These are phyloP conservation scores for Epinotia brunnichana DNA, from an alignment of 2,888 invertebrate species.

Conservation along the genomic window DNA sequence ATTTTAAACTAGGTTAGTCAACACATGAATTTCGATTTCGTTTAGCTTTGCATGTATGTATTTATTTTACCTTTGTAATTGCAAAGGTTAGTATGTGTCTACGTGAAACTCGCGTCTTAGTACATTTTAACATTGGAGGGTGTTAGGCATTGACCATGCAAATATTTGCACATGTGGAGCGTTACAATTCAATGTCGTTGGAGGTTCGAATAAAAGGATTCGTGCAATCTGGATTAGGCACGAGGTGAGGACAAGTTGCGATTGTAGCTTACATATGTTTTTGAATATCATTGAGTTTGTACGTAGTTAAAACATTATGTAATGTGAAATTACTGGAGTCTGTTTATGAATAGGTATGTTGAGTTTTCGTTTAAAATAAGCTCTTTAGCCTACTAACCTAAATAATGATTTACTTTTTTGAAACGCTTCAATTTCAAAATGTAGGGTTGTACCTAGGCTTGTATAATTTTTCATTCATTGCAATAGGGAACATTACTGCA, in stretches of 20 bases:
- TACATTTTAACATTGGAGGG: neutral
- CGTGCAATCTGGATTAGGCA: slow-evolving; percentile 32
- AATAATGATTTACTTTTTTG: too few species aligned
- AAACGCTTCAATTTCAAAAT: too few species aligned
- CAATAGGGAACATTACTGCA: too few species aligned
- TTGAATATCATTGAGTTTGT: neutral
- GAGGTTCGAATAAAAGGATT: slow-evolving; percentile 23
- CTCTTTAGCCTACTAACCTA: too few species aligned
- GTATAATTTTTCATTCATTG: too few species aligned
- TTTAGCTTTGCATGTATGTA: slow-evolving; percentile 7
- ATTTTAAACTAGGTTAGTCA: slow-evolving; percentile 4
- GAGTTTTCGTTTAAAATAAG: too few species aligned
- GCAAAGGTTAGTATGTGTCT: neutral
- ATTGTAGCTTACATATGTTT: neutral
- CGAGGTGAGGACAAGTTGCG: slow-evolving; percentile 2
- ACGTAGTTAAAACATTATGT: too few species aligned
- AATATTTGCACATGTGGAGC: slow-evolving; percentile 35
- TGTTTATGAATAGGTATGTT: too few species aligned
- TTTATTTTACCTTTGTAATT: neutral
- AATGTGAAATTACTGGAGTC: too few species aligned
- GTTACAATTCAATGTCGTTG: slow-evolving; percentile 24
- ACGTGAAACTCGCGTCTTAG: neutral
- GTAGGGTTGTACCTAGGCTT: too few species aligned
- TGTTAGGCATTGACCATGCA: slow-evolving; percentile 10
- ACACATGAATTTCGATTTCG: slow-evolving; percentile 23